Evolutionary conservation across 2,797 vertebrate species (phyloP).

Genomic region (Florisuga fusca): DNA sequence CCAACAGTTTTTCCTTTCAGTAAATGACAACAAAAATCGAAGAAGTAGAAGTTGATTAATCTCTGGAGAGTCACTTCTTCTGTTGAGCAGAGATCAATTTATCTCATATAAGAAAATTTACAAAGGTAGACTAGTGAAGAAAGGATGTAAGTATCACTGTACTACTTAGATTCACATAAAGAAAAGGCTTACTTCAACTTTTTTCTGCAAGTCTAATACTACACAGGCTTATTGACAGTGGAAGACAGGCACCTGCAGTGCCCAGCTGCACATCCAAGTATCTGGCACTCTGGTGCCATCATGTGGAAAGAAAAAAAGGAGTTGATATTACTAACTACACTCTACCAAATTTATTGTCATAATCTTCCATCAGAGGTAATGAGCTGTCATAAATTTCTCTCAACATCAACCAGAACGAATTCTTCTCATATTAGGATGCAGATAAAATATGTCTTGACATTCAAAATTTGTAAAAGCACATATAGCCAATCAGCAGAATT

Average conservation of each 20-base stretch:
- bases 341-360: not conserved
- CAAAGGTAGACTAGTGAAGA: not conserved
- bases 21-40: not conserved
- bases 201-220: not conserved
- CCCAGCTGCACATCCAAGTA: not conserved
- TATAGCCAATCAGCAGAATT: not conserved
- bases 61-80: not conserved
- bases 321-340: not conserved
- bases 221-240: not conserved
- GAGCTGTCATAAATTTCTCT: not conserved
- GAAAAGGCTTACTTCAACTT: not conserved
- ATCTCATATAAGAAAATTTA: not conserved
- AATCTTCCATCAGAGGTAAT: not conserved
- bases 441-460: not conserved
- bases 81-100: not conserved
- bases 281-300: slow-evolving; percentile 43
- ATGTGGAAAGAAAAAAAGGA: not conserved
- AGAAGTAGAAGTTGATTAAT: not conserved
- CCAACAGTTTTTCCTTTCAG: not conserved
- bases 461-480: not conserved
- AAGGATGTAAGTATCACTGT: not conserved
- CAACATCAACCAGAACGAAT: not conserved
- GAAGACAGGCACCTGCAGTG: not conserved
- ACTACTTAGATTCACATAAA: not conserved
- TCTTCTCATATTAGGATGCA: not conserved